These are phyloP conservation scores for Ochropleura leucogaster DNA, from an alignment of 2,888 invertebrate genomes.

Conservation along the genomic window DNA sequence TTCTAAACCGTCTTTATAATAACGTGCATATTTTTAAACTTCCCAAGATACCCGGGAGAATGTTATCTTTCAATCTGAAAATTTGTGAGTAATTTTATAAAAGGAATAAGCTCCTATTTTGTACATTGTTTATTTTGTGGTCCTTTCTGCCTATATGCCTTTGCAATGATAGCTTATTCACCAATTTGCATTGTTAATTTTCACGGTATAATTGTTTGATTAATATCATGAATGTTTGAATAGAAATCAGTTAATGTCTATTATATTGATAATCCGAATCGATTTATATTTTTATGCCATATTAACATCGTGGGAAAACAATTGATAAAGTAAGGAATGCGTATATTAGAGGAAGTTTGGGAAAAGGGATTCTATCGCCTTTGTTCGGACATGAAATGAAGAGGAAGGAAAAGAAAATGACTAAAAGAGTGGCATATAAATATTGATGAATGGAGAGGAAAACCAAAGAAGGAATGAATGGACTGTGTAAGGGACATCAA, in stretches of 20 bases:
- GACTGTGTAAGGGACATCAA: too few species aligned
- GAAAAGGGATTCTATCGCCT: too few species aligned
- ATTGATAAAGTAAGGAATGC: too few species aligned
- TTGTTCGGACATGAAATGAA: too few species aligned
- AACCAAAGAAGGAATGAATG: too few species aligned
- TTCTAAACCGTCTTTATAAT: constrained; percentile 48
- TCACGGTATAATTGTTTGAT: constrained; percentile 69
- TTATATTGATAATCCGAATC: constrained; percentile 56
- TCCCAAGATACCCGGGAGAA: constrained; percentile 51
- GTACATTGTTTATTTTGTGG: constrained; percentile 72
- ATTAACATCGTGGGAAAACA: neutral
- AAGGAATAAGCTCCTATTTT: constrained; percentile 69
- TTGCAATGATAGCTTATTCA: constrained; percentile 76
- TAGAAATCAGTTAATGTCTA: constrained; percentile 43
- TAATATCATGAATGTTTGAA: constrained; percentile 64
- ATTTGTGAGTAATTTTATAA: constrained; percentile 64
- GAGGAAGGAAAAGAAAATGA: too few species aligned
- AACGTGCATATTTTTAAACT: constrained; percentile 56
- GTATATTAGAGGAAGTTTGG: too few species aligned
- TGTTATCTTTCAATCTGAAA: constrained; percentile 68
- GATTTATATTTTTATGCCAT: constrained; percentile 30
- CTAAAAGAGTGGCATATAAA: too few species aligned
- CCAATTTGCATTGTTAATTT: constrained; percentile 79
- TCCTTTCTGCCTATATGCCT: constrained; percentile 55
- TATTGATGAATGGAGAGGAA: too few species aligned